phyloP scores from a whole-genome alignment of 2,888 invertebrate species.

The Artemia sinica region DNA sequence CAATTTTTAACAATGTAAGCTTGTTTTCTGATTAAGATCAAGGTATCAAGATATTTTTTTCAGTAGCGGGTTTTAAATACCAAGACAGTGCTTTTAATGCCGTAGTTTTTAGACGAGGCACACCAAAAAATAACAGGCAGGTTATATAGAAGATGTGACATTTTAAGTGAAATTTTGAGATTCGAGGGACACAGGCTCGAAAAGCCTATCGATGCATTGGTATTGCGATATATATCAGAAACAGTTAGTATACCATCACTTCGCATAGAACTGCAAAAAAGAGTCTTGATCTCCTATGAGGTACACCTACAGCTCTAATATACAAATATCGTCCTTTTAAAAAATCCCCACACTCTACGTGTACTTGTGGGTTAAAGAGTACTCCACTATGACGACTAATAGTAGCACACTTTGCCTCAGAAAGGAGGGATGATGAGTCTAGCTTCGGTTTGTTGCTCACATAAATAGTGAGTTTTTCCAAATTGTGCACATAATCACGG shows the following conservation, averaged over 20 bases:
- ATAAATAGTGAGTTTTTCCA: slow-evolving; percentile 36
- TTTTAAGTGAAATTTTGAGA: too few species aligned
- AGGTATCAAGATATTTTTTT: too few species aligned
- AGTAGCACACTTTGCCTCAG: slow-evolving; percentile 32
- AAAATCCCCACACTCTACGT: slow-evolving; percentile 34
- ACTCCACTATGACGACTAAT: slow-evolving; percentile 36
- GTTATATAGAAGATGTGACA: too few species aligned
- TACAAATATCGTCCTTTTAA: slow-evolving; percentile 35
- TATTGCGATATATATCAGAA: too few species aligned
- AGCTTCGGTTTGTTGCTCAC: slow-evolving; percentile 33
- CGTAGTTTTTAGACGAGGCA: too few species aligned
- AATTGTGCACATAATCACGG: slow-evolving; percentile 35
- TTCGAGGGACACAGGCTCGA: too few species aligned
- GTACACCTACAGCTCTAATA: slow-evolving; percentile 36
- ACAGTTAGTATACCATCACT: slow-evolving; percentile 34
- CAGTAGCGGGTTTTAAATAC: too few species aligned
- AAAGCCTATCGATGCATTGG: too few species aligned
- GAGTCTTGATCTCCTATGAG: slow-evolving; percentile 34
- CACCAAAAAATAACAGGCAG: too few species aligned
- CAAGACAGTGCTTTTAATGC: too few species aligned
- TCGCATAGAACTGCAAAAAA: slow-evolving; percentile 38
- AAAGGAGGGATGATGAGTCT: slow-evolving; percentile 27
- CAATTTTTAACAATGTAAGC: too few species aligned
- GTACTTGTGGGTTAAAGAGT: slow-evolving; percentile 34
- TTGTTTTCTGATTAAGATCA: too few species aligned